Base-by-base conservation (phyloP, 2,797 vertebrate genomes). In the Manis javanica region DNA sequence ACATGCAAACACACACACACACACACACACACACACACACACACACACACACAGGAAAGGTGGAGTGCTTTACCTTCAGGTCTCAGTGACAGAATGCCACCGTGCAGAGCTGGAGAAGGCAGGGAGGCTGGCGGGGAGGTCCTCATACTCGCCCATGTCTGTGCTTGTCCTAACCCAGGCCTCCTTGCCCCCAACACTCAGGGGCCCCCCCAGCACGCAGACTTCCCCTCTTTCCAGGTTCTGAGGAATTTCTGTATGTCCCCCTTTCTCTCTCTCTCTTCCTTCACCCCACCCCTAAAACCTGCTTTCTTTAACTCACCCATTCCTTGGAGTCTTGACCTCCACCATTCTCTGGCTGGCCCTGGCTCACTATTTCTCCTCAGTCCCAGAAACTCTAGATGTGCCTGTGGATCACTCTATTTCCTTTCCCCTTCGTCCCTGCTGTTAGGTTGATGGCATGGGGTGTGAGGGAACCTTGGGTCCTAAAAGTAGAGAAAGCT, bases 201-300 rank as follows among this genome's bases (percentile, higher is more conserved):
- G 7, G 29, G 11, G 3, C 3, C 23, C 49, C 12, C 24, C 12
- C 21, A 59, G 23, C 19, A 9, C 1, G 7, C 1, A 13, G 11
- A 4, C 37, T 21, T 57, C 15, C n/a, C 18, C 29, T 51, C 8
- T 2, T 26, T 31, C 55, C 92, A 63, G 29, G 6, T 2, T 71
- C 55, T 9, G 7, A 0, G 0, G 4, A 61, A 18, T 61, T 51
- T 82, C 13, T 72, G 1, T 37, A 39, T 34, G 3, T 15, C 3
- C 5, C 24, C 78, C 53, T 15, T 12, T 1, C 12, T 34, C 8
- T 18, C 18, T 78, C 3, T 31, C 9, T 14, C 3, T 4, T 4
- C 79, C 42, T 10, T n/a, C 4, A 7, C 31, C 5, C 19, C 5
- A 0, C 9, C 7, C 2, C 29, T n/a, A 39, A 68, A 51, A 6